Conservation (phyloP, 2,888 invertebrate genomes). For the Agapetus fuscipes region DNA sequence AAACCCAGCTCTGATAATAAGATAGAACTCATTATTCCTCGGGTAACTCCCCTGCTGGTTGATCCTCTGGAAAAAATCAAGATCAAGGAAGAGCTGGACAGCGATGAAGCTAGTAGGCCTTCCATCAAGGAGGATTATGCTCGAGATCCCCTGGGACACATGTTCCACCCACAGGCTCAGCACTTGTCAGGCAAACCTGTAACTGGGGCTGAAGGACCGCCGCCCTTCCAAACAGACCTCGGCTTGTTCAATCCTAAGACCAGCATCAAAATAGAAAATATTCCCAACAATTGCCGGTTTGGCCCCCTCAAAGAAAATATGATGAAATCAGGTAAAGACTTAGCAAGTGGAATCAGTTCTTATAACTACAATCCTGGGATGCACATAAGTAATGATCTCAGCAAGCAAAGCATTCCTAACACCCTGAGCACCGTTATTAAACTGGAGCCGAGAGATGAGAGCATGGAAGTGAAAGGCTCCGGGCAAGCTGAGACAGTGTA, state of each 20-base stretch:
- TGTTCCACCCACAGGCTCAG: slow-evolving; percentile 31
- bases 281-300: slow-evolving; percentile 7
- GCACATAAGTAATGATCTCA: slow-evolving; percentile 27
- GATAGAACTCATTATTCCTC: slow-evolving; percentile 54
- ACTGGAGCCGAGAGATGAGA: slow-evolving; percentile 43
- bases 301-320: slow-evolving; percentile 9
- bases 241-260: slow-evolving; percentile 11
- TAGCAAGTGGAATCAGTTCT: slow-evolving; percentile 9
- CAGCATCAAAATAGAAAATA: slow-evolving; percentile 13
- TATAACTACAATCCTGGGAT: slow-evolving; percentile 8
- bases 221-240: neutral
- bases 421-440: slow-evolving; percentile 44
- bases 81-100: slow-evolving; percentile 43
- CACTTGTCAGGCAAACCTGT: slow-evolving; percentile 4
- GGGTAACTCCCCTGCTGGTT: slow-evolving; percentile 46
- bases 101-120: slow-evolving; percentile 36
- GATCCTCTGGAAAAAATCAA: slow-evolving; percentile 42
- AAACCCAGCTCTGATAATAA: slow-evolving; percentile 35
- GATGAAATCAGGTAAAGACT: slow-evolving; percentile 15
- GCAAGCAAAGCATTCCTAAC: slow-evolving; percentile 36
- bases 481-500: slow-evolving; percentile 33
- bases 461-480: slow-evolving; percentile 9
- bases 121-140: slow-evolving; percentile 40
- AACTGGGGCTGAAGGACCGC: neutral
- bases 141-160: slow-evolving; percentile 41